Conservation (phyloP, 2,888 invertebrate species). For the Plebejus anna region DNA sequence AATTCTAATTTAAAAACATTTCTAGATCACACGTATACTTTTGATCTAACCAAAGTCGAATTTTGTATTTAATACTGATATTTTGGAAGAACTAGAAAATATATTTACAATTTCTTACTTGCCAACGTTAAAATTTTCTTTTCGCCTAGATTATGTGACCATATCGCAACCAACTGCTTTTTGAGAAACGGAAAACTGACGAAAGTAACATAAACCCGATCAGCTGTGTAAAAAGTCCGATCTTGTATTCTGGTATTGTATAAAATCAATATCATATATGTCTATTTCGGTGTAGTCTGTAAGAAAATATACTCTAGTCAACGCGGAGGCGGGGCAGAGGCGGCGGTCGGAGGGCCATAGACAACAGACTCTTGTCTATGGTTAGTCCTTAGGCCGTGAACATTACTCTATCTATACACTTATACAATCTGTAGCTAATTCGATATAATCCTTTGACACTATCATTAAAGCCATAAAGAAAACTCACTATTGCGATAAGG, state of each 20-base stretch:
- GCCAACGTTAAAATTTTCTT: constrained; percentile 70
- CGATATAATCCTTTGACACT: constrained; percentile 10
- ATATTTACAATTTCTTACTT: constrained; percentile 73
- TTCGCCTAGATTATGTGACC: constrained; percentile 73
- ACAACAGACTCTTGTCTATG: constrained; percentile 9
- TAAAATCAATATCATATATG: constrained; percentile 72
- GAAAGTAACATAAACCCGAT: constrained; percentile 54
- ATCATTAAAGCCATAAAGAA: constrained; percentile 11
- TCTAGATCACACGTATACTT: constrained; percentile 78
- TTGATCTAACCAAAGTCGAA: constrained; percentile 78
- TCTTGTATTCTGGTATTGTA: constrained; percentile 80
- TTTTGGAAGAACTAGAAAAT: constrained; percentile 79
- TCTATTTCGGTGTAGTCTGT: constrained; percentile 71
- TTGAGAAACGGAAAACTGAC: constrained; percentile 49
- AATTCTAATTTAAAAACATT: constrained; percentile 36
- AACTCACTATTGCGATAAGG: constrained; percentile 12
- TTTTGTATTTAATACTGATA: constrained; percentile 80
- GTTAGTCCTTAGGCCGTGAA: constrained; percentile 1
- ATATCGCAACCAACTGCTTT: constrained; percentile 73
- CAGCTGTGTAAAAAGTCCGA: constrained; percentile 76
- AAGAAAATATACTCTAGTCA: constrained; percentile 78
- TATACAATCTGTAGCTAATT: constrained; percentile 23
- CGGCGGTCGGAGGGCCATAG: constrained; percentile 39
- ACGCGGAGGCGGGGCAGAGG: constrained; percentile 56
- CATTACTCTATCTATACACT: constrained; percentile 17